These are phyloP conservation scores for Apis mellifera DNA, from an alignment of 1,140 invertebrate genomes.

Conservation along the genomic window Amel_HAv3.1 CM009942.2:10088501-10089000, in stretches of 20 bases:
- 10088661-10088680: conserved; percentile 43
- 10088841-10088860: conserved; percentile 71
- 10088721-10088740: conserved; percentile 67
- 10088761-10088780: conserved; percentile 49
- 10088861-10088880: conserved; percentile 68
- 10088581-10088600: conserved; percentile 70
- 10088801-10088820: conserved; percentile 48
- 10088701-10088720: conserved; percentile 66
- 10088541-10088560: conserved; percentile 76
- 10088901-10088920: conserved; percentile 83
- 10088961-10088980: conserved; percentile 80
- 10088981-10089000: conserved; percentile 89
- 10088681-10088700: conserved; percentile 60
- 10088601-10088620: conserved; percentile 57
- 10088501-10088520: conserved; percentile 73
- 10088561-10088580: conserved; percentile 74
- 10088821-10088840: conserved; percentile 48
- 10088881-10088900: conserved; percentile 76
- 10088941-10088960: conserved; percentile 79
- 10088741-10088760: conserved; percentile 59
- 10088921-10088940: conserved; percentile 75
- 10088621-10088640: conserved; percentile 55
- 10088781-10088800: conserved; percentile 60
- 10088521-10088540: conserved; percentile 65
- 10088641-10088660: conserved; percentile 41